Conservation (phyloP, 2,113 vertebrate genomes). For the Sinocyclocheilus maitianheensis region DNA sequence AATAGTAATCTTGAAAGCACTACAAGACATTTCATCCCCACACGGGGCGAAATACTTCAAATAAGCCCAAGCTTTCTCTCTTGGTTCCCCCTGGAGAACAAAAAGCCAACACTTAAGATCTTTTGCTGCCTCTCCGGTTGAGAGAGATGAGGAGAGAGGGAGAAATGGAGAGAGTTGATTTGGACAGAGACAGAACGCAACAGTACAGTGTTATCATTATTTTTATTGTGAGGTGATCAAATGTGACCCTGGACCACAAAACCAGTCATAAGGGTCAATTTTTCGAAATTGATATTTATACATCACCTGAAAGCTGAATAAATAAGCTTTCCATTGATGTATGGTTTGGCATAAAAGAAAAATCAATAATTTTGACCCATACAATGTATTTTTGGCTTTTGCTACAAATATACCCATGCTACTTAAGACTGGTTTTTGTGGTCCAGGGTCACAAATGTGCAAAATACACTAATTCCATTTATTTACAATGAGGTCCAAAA, state of each 20-base stretch:
- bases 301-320: no score
- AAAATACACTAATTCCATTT: not conserved
- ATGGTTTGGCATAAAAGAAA: no score
- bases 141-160: constrained; percentile 46
- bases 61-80: constrained; percentile 70
- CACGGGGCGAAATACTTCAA: constrained; percentile 76
- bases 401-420: no score
- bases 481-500: not conserved
- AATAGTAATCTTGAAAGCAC: constrained; percentile 76
- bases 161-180: constrained; percentile 40
- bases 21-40: constrained; percentile 72
- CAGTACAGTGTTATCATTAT: not conserved
- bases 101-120: constrained; percentile 75
- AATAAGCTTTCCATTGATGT: no score
- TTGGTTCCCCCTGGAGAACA: constrained; percentile 71
- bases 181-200: constrained; percentile 39
- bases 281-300: no score
- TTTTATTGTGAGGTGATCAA: not conserved
- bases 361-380: no score
- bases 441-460: not conserved
- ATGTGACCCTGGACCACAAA: not conserved
- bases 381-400: no score
- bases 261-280: no score
- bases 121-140: constrained; percentile 70
- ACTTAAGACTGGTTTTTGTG: no score